These are phyloP conservation scores for Melanotaenia nigrans DNA, from an alignment of 2,797 vertebrate genomes.

Conservation along the genomic window DNA sequence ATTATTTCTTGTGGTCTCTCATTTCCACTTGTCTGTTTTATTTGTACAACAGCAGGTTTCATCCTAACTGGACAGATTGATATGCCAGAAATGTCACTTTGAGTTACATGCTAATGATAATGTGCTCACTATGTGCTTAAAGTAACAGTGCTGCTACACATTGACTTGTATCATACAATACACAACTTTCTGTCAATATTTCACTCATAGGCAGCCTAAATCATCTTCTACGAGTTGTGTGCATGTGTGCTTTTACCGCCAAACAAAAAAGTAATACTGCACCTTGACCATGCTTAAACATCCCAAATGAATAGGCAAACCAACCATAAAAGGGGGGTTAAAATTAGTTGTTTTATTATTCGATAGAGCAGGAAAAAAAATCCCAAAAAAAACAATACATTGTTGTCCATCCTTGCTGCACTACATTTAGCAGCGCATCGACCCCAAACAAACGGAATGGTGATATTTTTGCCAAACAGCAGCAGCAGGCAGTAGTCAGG, in stretches of 20 bases:
- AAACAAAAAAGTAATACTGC: neutral
- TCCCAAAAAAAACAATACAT: constrained; percentile 70
- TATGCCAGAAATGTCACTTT: too few species aligned
- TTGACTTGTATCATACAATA: neutral
- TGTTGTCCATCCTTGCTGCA: constrained; percentile 68
- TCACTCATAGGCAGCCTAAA: neutral
- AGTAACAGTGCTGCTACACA: too few species aligned
- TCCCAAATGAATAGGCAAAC: constrained; percentile 31
- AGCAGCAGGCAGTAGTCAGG: constrained; percentile 79
- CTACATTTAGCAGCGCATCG: constrained; percentile 48
- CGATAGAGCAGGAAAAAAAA: constrained; percentile 77
- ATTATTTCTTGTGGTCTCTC: too few species aligned
- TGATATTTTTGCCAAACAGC: constrained; percentile 76
- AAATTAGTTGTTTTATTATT: constrained; percentile 89
- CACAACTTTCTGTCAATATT: neutral
- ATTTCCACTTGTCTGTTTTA: too few species aligned
- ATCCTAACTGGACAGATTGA: too few species aligned
- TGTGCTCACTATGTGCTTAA: too few species aligned
- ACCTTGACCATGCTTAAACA: neutral
- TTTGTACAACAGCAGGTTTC: too few species aligned
- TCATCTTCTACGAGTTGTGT: neutral
- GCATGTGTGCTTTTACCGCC: too few species aligned
- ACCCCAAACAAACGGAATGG: constrained; percentile 83
- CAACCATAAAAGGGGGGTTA: constrained; percentile 75
- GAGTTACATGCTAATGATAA: neutral